These are phyloP conservation scores for Oreochromis tanganicae DNA, from an alignment of 2,113 vertebrate genomes.

Conservation along the genomic window DNA sequence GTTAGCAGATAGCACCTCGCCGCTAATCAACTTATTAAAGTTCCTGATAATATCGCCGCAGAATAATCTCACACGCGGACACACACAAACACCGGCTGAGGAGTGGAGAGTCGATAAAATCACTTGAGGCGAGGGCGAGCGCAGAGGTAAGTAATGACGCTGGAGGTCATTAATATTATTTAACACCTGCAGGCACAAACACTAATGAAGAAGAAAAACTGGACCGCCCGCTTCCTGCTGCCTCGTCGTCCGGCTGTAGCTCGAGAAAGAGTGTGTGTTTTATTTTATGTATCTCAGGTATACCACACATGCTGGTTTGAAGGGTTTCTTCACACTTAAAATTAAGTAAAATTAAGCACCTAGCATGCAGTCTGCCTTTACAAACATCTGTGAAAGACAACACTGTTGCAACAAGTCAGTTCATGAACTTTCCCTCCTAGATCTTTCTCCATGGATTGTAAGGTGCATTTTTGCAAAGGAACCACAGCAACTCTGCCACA, in stretches of 20 bases:
- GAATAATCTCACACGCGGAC: conserved; percentile 74
- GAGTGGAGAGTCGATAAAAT: conserved; percentile 90
- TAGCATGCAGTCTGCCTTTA: not conserved
- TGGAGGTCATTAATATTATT: conserved; percentile 99
- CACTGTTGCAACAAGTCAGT: not conserved
- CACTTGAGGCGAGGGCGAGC: conserved; percentile 85
- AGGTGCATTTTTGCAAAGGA: not conserved
- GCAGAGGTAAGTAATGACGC: conserved; percentile 91
- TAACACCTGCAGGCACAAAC: conserved; percentile 85
- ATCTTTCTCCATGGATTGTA: not conserved
- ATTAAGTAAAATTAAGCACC: not conserved
- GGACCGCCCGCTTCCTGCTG: conserved; percentile 29
- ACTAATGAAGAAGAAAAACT: conserved; percentile 93
- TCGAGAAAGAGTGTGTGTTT: not conserved
- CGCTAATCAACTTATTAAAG: conserved; percentile 99
- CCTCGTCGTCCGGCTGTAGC: not conserved
- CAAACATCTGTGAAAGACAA: not conserved
- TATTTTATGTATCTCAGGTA: not conserved
- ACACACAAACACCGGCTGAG: conserved; percentile 3
- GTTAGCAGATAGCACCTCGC: conserved; percentile 89
- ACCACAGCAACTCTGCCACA: not conserved
- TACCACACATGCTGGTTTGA: not conserved
- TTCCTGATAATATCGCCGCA: conserved; percentile 93
- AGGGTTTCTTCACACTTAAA: not conserved
- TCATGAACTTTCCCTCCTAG: not conserved